phyloP scores from a whole-genome alignment of 2,888 invertebrate species.

The Phorcus lineatus region DNA sequence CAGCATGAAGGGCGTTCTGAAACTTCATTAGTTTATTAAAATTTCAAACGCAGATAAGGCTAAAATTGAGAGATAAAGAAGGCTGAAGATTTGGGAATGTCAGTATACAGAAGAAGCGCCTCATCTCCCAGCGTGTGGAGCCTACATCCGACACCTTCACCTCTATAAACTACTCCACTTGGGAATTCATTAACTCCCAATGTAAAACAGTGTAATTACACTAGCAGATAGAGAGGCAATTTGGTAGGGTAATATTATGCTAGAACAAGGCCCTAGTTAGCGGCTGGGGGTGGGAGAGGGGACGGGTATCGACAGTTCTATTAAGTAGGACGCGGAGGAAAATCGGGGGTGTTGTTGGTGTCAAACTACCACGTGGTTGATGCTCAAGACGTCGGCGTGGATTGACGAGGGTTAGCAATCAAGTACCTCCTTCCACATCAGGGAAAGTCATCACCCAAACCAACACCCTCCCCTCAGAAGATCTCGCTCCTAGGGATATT shows the following conservation, averaged over 20 bases:
- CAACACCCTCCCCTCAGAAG: neutral
- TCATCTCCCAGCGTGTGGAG: too few species aligned
- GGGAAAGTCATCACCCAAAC: neutral
- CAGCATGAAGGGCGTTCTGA: too few species aligned
- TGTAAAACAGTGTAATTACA: neutral
- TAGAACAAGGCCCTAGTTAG: neutral
- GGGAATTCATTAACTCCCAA: constrained; percentile 20
- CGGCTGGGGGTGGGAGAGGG: neutral
- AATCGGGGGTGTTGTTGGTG: neutral
- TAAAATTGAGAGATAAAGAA: too few species aligned
- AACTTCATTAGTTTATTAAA: too few species aligned
- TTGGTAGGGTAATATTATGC: constrained; percentile 4
- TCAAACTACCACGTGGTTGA: neutral
- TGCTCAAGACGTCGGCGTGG: neutral
- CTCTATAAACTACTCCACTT: constrained; percentile 13
- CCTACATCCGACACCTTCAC: neutral
- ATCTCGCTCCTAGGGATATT: neutral
- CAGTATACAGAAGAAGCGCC: too few species aligned
- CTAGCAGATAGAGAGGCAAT: constrained; percentile 6
- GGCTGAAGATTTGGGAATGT: too few species aligned
- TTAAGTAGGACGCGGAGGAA: neutral
- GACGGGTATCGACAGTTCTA: neutral
- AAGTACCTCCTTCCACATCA: neutral
- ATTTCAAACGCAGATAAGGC: too few species aligned
- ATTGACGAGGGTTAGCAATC: neutral